These are phyloP conservation scores for Simalia tracyae DNA, from an alignment of 2,797 vertebrate genomes.

Conservation along the genomic window DNA sequence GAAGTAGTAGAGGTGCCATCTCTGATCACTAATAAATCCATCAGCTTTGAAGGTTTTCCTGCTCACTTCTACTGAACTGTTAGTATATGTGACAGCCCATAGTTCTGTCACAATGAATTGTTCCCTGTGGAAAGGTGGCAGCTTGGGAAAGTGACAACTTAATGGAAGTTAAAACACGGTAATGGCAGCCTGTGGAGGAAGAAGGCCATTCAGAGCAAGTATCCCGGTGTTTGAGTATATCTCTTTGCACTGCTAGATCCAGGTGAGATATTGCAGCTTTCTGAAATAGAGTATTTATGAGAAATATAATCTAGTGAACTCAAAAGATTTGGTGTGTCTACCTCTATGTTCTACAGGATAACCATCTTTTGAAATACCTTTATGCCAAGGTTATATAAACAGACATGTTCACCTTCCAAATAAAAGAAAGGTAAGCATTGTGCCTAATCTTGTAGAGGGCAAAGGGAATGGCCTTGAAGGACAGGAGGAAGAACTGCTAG, in stretches of 20 bases:
- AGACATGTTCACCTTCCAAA: neutral
- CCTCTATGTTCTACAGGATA: fast-evolving
- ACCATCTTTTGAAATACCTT: neutral
- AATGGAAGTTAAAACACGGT: conserved; percentile 76
- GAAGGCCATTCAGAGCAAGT: conserved; percentile 56
- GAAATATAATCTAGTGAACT: neutral
- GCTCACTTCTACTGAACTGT: conserved; percentile 67
- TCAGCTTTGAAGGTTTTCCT: conserved; percentile 72
- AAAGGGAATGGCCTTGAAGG: neutral
- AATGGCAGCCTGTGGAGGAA: conserved; percentile 71
- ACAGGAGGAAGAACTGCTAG: no score
- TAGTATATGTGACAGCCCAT: conserved; percentile 73
- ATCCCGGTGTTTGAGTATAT: conserved; percentile 61
- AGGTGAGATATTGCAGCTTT: conserved; percentile 17
- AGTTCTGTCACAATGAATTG: conserved; percentile 77
- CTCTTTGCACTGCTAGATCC: conserved; percentile 43
- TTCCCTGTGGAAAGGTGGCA: conserved; percentile 66
- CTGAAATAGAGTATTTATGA: conserved; percentile 11
- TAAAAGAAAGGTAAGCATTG: fast-evolving
- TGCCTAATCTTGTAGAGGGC: neutral
- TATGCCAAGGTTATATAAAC: neutral
- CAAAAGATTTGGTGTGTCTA: neutral
- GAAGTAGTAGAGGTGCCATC: conserved; percentile 66
- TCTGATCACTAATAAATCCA: conserved; percentile 70
- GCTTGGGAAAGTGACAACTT: conserved; percentile 76